phyloP scores from a whole-genome alignment of 2,797 vertebrate genomes.

The Hirundo rustica region DNA sequence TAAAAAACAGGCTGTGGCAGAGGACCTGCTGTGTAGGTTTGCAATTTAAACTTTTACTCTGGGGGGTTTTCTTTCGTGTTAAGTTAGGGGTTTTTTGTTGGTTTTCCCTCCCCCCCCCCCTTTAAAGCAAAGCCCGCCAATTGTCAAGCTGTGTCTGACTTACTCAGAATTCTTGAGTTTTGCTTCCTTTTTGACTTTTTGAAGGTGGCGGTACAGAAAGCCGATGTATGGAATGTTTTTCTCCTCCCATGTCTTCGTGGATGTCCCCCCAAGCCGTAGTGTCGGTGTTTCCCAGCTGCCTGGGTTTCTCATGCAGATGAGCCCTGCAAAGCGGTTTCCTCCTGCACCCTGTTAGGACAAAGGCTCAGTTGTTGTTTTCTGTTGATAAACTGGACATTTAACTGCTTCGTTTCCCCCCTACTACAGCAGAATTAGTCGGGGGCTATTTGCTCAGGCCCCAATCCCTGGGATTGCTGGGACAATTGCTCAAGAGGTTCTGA shows the following conservation, averaged over 20 bases:
- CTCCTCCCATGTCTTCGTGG: neutral
- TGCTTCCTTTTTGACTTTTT: neutral
- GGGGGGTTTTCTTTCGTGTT: neutral
- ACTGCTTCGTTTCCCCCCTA: conserved; percentile 40
- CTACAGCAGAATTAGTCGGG: conserved; percentile 43
- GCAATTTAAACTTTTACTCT: neutral
- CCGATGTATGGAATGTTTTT: neutral
- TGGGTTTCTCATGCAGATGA: conserved; percentile 34
- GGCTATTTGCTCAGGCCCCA: conserved; percentile 48
- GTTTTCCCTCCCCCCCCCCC: no score
- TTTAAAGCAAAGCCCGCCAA: neutral
- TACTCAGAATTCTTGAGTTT: neutral
- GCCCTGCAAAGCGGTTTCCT: conserved; percentile 33
- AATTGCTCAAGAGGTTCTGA: conserved; percentile 32
- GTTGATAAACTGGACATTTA: conserved; percentile 56
- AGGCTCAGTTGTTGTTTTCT: conserved; percentile 59
- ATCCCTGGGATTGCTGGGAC: conserved; percentile 2
- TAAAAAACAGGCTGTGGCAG: neutral
- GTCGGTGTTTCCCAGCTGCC: neutral
- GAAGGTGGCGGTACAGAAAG: neutral
- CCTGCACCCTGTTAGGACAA: conserved; percentile 46
- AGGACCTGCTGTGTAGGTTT: neutral
- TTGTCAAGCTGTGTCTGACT: neutral
- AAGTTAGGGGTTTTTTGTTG: no score
- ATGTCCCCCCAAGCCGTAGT: neutral